These are phyloP conservation scores for Diarsia rubi DNA, from an alignment of 2,888 invertebrate species.

Conservation along the genomic window DNA sequence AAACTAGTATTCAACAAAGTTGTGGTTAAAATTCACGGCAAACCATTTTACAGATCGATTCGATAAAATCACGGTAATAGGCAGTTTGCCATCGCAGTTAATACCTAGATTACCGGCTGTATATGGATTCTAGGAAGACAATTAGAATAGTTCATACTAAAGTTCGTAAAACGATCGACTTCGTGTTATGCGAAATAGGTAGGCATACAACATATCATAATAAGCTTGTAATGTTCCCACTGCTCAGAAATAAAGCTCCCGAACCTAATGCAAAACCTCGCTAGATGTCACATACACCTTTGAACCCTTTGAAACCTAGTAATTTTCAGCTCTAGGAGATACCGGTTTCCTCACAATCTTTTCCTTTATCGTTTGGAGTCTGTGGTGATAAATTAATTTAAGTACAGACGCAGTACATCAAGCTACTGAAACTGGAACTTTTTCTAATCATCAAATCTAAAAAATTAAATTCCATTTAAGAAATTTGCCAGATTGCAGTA, in stretches of 20 bases:
- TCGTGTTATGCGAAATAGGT: constrained; percentile 9
- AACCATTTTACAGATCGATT: constrained; percentile 50
- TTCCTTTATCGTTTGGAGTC: neutral
- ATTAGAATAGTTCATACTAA: constrained; percentile 35
- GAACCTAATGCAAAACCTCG: too few species aligned
- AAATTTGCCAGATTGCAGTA: too few species aligned
- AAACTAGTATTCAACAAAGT: constrained; percentile 1
- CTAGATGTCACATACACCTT: neutral
- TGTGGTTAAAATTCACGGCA: constrained; percentile 26
- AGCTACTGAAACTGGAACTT: too few species aligned
- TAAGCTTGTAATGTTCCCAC: neutral
- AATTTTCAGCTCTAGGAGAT: neutral
- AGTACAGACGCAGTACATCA: neutral
- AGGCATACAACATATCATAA: neutral
- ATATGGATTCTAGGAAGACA: constrained; percentile 40
- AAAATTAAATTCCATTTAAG: too few species aligned
- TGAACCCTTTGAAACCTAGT: neutral
- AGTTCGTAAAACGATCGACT: constrained; percentile 29
- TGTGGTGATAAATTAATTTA: neutral
- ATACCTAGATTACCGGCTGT: constrained; percentile 31
- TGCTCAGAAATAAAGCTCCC: too few species aligned
- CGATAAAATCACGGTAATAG: constrained; percentile 41
- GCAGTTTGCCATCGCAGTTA: constrained; percentile 29
- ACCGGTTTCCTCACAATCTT: neutral
- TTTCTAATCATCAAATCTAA: too few species aligned